Evolutionary conservation across 2,888 invertebrate genomes (phyloP).

Genomic region (Acleris literana): DNA sequence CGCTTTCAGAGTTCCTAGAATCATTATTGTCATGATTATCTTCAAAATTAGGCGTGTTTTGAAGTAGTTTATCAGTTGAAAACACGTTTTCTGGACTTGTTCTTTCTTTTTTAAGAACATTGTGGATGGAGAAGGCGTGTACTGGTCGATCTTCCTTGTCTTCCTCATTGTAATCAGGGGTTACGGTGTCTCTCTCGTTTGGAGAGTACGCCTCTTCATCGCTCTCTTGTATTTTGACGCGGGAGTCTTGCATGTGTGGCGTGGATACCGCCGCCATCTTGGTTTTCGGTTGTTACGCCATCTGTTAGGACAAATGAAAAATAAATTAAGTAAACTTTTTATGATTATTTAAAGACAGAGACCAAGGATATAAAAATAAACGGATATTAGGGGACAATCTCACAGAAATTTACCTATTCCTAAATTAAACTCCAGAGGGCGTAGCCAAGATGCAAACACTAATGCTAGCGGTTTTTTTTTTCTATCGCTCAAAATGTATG

Average conservation of each 20-base stretch:
- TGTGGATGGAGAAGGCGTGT: constrained; percentile 77
- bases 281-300: constrained; percentile 61
- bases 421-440: too few species aligned
- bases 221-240: constrained; percentile 75
- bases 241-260: constrained; percentile 68
- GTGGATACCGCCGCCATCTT: constrained; percentile 80
- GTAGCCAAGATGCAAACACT: too few species aligned
- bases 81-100: constrained; percentile 80
- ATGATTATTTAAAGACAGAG: too few species aligned
- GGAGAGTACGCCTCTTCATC: constrained; percentile 78
- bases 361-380: too few species aligned
- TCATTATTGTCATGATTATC: constrained; percentile 51
- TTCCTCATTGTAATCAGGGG: constrained; percentile 71
- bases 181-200: constrained; percentile 69
- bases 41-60: constrained; percentile 74
- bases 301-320: constrained; percentile 55
- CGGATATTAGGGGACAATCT: too few species aligned
- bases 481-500: too few species aligned
- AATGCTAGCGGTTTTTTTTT: too few species aligned
- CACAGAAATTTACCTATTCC: too few species aligned
- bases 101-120: constrained; percentile 77
- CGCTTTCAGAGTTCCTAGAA: constrained; percentile 62
- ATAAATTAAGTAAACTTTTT: neutral
- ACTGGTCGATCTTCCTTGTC: constrained; percentile 68
- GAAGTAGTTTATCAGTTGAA: constrained; percentile 75